Evolutionary conservation across 2,797 vertebrate species (phyloP).

Genomic region (Girardinus metallicus): DNA sequence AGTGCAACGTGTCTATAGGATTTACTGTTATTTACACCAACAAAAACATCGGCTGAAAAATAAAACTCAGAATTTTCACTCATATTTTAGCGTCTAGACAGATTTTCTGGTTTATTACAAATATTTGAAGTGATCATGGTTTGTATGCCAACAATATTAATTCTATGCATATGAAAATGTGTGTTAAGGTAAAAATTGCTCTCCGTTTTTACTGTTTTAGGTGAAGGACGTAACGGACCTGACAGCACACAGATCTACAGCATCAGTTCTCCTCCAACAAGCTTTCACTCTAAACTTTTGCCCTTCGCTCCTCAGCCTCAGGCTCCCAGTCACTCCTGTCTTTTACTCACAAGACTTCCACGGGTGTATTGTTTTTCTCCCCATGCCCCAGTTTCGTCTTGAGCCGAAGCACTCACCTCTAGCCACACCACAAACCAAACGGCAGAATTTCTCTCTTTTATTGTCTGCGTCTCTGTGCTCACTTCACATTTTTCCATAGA

Average conservation of each 20-base stretch:
- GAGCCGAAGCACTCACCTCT: conserved; percentile 23
- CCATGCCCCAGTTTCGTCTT: conserved; percentile 44
- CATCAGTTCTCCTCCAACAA: conserved; percentile 5
- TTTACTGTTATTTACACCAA: too few relatives aligned
- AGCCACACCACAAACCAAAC: conserved; percentile 6
- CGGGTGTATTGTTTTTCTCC: conserved; percentile 30
- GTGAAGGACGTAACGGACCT: conserved; percentile 5
- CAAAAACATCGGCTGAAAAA: too few relatives aligned
- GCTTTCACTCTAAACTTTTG: conserved; percentile 16
- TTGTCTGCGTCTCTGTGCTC: conserved; percentile 15
- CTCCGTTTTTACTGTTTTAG: background rate
- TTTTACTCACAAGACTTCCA: conserved; percentile 14
- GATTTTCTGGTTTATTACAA: background rate
- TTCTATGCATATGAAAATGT: background rate
- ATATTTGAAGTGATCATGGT: background rate
- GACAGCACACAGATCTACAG: conserved; percentile 20
- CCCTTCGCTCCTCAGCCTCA: conserved; percentile 10
- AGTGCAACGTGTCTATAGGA: too few relatives aligned
- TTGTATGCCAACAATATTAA: background rate
- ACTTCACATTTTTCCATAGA: conserved; percentile 45
- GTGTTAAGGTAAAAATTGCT: background rate
- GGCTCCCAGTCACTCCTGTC: conserved; percentile 22
- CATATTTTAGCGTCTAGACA: background rate
- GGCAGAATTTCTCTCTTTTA: conserved; percentile 19
- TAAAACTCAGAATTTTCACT: background rate